Base-by-base conservation (phyloP, 1,140 invertebrate genomes). In the Cryptotermes secundus region DNA sequence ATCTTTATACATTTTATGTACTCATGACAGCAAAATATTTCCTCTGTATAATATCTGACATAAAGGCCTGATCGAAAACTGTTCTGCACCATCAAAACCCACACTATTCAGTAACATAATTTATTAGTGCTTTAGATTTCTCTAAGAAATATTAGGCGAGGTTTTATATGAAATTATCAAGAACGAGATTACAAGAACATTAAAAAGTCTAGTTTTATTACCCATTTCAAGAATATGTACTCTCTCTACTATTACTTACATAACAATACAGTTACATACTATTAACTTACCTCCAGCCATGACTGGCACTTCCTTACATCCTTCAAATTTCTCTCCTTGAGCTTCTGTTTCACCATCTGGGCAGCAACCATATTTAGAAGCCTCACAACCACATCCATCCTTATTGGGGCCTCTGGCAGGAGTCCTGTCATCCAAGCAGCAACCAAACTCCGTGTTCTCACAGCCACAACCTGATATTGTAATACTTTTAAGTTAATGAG, bases 281-380 rank as follows among this genome's bases (percentile, higher is more conserved):
- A 12, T 83, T 79, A 81, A 83, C 31, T 79, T 88, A 91, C 95
- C 94, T 88, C 94, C 93, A 86, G 92, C 92, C 86, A 92, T 92
- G 72, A 91, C 91, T 86, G 93, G 94, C 85, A 93, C 89, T 85
- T 94, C 92, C 72, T 92, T 91, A 88, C 97, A 98, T 72, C 96
- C 96, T 86, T 95, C 93, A 88, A 96, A 97, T 85, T 96, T 94
- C 34, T 95, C 92, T 38, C 97, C 97, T 86, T 92, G 91, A 6
- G 97, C 96, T 87, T 95, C 93, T 36, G 94, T 95, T 59, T 93
- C 88, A 35, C 95, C 96, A 89, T 98, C 97, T 2, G 93, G 92
- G 88, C 97, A 98, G 87, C 97, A 99, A 34, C 97, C 97, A 88
- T 92, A 96, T 87, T 94, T 93, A 80, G 94, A 95, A 49, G 94